Conservation (phyloP, 2,113 vertebrate species). For the Psilopogon haemacephalus region DNA sequence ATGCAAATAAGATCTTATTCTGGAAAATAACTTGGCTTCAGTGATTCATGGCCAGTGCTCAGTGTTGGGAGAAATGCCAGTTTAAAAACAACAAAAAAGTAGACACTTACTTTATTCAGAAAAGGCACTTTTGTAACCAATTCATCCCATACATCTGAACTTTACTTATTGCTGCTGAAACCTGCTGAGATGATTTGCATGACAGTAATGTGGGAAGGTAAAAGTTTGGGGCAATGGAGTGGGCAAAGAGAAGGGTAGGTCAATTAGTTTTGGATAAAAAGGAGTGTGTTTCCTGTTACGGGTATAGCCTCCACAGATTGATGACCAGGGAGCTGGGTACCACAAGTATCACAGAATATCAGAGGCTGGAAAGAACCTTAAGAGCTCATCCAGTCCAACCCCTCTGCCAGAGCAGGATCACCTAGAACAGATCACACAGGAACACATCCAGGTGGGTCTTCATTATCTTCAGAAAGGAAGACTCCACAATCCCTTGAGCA, state of each 20-base stretch:
- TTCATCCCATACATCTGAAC: neutral
- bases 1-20: neutral
- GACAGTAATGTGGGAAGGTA: neutral
- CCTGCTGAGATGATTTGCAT: neutral
- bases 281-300: neutral
- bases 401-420: too few relatives aligned
- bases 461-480: too few relatives aligned
- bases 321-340: neutral
- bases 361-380: too few relatives aligned
- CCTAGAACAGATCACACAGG: too few relatives aligned
- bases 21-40: neutral
- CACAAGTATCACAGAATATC: neutral
- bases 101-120: neutral
- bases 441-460: too few relatives aligned
- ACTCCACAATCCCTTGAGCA: too few relatives aligned
- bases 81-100: neutral
- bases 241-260: neutral
- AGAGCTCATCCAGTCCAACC: too few relatives aligned
- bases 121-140: neutral
- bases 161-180: neutral
- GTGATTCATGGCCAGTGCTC: neutral
- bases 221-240: rapidly evolving
- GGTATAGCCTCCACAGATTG: neutral
- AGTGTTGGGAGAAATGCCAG: neutral
- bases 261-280: neutral